These are phyloP conservation scores for Myotis vivesi DNA, from an alignment of 2,797 vertebrate species.

Conservation along the genomic window DNA sequence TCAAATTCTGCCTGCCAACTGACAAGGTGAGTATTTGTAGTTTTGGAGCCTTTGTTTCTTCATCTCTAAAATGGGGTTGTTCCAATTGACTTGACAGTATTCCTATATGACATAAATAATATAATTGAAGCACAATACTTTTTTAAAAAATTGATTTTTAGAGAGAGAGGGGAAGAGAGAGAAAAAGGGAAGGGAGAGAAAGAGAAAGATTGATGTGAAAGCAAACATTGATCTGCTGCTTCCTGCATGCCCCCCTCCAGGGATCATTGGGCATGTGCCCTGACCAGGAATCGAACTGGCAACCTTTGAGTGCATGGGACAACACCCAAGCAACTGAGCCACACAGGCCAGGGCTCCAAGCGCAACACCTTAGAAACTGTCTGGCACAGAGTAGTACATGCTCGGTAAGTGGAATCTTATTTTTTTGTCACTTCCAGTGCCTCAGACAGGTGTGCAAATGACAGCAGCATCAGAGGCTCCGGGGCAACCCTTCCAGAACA, in stretches of 20 bases:
- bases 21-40: background rate
- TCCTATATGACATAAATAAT: background rate
- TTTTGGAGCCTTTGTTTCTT: slow-evolving; percentile 5
- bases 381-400: background rate
- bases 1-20: background rate
- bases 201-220: no score
- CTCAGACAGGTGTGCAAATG: background rate
- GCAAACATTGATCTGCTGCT: no score
- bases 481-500: background rate
- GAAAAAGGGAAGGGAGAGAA: no score
- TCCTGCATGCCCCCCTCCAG: no score
- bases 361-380: background rate
- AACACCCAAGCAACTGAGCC: no score
- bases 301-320: no score
- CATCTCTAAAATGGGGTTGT: background rate
- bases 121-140: background rate
- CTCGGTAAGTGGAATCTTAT: background rate
- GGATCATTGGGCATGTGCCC: no score
- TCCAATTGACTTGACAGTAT: background rate
- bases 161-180: no score
- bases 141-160: no score
- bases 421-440: background rate
- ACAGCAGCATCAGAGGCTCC: background rate
- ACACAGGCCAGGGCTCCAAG: no score
- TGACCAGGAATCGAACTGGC: no score